These are phyloP conservation scores for Ericerus pela DNA, from an alignment of 1,140 invertebrate genomes.

Conservation along the genomic window DNA sequence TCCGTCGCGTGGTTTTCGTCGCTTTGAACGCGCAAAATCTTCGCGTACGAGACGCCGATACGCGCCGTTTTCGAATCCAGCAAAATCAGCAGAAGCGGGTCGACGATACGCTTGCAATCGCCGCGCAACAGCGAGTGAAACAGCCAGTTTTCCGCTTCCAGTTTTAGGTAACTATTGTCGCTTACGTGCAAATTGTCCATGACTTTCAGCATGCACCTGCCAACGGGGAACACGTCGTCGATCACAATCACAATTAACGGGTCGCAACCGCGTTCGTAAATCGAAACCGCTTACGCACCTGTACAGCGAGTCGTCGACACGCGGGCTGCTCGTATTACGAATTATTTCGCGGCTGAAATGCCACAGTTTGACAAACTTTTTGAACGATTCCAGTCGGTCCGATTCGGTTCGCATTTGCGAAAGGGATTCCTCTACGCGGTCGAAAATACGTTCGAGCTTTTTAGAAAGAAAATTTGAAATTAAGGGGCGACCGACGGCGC, in stretches of 20 bases:
- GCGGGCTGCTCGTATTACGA: conserved; percentile 21
- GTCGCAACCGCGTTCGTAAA: neutral
- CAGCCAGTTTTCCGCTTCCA: conserved; percentile 55
- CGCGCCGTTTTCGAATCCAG: conserved; percentile 67
- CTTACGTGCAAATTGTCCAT: conserved; percentile 56
- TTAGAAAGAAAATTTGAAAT: conserved; percentile 5
- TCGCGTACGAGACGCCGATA: conserved; percentile 71
- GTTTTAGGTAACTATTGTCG: conserved; percentile 50
- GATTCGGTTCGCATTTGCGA: conserved; percentile 29
- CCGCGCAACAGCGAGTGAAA: conserved; percentile 55
- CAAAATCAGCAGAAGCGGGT: conserved; percentile 61
- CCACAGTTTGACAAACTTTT: conserved; percentile 62
- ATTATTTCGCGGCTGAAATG: conserved; percentile 54
- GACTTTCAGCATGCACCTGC: conserved; percentile 54
- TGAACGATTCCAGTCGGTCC: conserved; percentile 45
- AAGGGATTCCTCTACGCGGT: conserved; percentile 13
- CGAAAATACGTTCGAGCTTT: neutral
- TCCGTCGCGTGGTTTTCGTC: neutral
- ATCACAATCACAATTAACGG: too few species aligned
- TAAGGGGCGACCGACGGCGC: neutral
- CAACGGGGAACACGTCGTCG: conserved; percentile 23
- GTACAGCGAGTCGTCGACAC: conserved; percentile 25
- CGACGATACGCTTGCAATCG: conserved; percentile 61
- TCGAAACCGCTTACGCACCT: conserved; percentile 19
- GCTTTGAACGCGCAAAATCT: conserved; percentile 33